Evolutionary conservation across 2,113 vertebrate species (phyloP), one percentile per base, ranked within the genome.

Genomic region (Sorex fumeus): DNA sequence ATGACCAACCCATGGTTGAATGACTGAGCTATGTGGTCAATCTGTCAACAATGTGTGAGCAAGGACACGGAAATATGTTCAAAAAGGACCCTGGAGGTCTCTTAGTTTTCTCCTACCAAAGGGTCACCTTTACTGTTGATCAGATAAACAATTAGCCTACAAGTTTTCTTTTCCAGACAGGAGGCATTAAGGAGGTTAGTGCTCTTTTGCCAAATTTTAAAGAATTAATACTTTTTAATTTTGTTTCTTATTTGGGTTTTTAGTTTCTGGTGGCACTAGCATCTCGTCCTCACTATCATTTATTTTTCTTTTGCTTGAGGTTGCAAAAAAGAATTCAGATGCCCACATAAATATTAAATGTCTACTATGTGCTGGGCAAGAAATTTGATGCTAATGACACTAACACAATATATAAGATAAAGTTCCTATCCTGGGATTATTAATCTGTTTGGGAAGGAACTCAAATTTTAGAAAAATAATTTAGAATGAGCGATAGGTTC

Each of bases 261-360:
- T 28, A 91, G 76, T 18, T 27, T 87, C 28, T 40, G 4, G 88
- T 30, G 88, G 53, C 83, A 78, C 89, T 12, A 19, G 3, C 47
- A 53, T 76, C 70, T 96, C 92, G 95, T 83, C 77, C 84, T 88
- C 32, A 78, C 47, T 92, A 8, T 53, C 71, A 91, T 94, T 93
- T 95, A 86, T 93, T 88, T 66, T 50, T 96, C 70, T 93, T 90
- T 78, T 82, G 8, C 21, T 40, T 87, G 74, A 74, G 3, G 3
- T 13, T 75, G 13, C 13, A 75, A 77, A 72, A 62, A 75, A 47
- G 30, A 40, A 74, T 80, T 76, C 36, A 25, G 23, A 81, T 94
- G 10, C 36, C 88, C 76, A 70, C 80, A 79, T n/a, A 66, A 15
- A 53, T 60, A 60, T 47, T 75, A 27, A 94, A 92, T 6, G 23